phyloP scores from a whole-genome alignment of 2,888 invertebrate genomes.

The Drosophila merina region DNA sequence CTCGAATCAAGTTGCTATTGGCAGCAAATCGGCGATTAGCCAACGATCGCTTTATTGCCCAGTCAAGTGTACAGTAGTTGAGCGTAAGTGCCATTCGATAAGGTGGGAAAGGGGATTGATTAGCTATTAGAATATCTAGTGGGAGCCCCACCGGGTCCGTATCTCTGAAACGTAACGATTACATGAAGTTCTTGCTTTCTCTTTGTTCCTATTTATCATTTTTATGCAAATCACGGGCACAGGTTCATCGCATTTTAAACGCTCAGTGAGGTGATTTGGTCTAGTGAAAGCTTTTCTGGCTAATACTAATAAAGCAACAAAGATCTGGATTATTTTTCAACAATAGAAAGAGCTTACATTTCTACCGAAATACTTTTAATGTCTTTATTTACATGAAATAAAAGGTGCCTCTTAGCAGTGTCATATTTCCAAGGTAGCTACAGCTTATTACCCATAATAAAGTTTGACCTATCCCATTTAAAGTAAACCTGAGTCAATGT shows the following conservation, averaged over 20 bases:
- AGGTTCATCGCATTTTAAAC: background rate
- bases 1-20: constrained; percentile 17
- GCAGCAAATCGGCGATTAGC: constrained; percentile 15
- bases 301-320: background rate
- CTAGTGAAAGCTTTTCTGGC: background rate
- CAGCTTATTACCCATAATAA: background rate
- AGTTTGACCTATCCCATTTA: constrained; percentile 1
- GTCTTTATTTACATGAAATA: background rate
- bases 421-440: background rate
- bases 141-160: background rate
- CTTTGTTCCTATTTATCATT: background rate
- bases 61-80: constrained; percentile 30
- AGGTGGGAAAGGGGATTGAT: constrained; percentile 4
- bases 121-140: background rate
- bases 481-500: background rate
- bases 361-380: no score
- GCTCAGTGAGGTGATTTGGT: background rate
- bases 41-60: constrained; percentile 29
- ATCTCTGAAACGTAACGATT: background rate
- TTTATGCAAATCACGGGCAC: background rate
- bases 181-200: background rate
- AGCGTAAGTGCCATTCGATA: constrained; percentile 25
- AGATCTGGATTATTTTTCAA: no score
- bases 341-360: no score
- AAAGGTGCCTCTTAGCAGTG: background rate